Evolutionary conservation across 1,140 invertebrate genomes (phyloP).

Genomic region (Drosophila lowei): DNA sequence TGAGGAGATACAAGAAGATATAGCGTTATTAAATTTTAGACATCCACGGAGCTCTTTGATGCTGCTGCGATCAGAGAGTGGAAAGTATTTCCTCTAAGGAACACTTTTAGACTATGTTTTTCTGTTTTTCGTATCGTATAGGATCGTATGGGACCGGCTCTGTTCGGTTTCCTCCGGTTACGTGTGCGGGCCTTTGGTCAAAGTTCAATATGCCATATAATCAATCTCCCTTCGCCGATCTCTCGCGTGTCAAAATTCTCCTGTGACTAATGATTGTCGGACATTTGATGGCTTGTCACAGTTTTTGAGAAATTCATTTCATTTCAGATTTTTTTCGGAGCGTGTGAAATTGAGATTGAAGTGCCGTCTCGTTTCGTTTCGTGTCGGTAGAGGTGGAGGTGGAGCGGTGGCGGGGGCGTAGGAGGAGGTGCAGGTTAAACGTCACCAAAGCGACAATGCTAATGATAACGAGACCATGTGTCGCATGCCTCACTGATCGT

Average conservation of each 20-base stretch:
- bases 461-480: constrained; percentile 63
- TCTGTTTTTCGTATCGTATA: not conserved
- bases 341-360: constrained; percentile 58
- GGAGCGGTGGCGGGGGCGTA: too few species aligned
- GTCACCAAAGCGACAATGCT: constrained; percentile 61
- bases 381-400: not conserved
- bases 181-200: constrained; percentile 17
- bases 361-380: not conserved
- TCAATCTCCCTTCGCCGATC: constrained; percentile 41
- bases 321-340: constrained; percentile 27
- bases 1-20: constrained; percentile 14
- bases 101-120: constrained; percentile 3
- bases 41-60: constrained; percentile 27
- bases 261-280: constrained; percentile 69
- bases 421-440: constrained; percentile 20
- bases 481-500: constrained; percentile 24
- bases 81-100: constrained; percentile 4
- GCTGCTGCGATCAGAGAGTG: not conserved
- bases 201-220: constrained; percentile 62
- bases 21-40: constrained; percentile 66
- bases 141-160: too few species aligned
- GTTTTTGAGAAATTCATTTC: constrained; percentile 11
- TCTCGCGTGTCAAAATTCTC: constrained; percentile 38
- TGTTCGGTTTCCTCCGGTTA: too few species aligned
- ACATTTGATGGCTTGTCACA: constrained; percentile 65